A percentile compares a stretch with the other conserved stretches of the same genome.
Conservation (phyloP, 2,888 invertebrate species). For the Uloborus plumipes region DNA sequence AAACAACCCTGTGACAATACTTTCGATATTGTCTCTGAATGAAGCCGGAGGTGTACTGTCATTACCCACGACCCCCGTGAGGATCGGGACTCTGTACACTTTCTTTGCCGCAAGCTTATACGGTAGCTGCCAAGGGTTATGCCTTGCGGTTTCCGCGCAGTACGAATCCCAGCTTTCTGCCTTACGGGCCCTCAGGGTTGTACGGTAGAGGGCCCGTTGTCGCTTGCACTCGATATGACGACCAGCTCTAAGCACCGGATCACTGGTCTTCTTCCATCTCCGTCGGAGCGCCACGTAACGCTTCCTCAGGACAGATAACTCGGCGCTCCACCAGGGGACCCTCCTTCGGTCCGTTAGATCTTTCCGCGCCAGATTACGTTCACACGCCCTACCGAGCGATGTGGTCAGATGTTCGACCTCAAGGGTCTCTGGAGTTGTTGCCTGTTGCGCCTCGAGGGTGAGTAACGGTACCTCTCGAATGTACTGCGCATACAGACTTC, state of each 20-base stretch:
- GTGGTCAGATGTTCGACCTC: not conserved
- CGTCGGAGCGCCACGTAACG: not conserved
- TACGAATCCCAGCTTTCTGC: not conserved
- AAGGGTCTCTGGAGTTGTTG: not conserved
- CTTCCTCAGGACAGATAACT: not conserved
- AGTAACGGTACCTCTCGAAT: not conserved
- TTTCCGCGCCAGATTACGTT: too few relatives aligned
- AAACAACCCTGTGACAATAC: not conserved
- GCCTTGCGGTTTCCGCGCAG: not conserved
- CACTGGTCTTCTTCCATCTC: not conserved
- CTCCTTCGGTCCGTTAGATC: not conserved
- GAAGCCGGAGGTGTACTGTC: not conserved
- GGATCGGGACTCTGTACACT: not conserved
- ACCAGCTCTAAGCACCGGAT: too few relatives aligned
- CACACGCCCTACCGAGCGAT: not conserved
- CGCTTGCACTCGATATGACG: too few relatives aligned
- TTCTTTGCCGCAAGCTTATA: not conserved
- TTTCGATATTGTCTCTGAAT: not conserved
- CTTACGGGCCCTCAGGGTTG: not conserved
- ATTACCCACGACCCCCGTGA: not conserved
- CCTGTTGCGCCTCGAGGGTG: too few relatives aligned
- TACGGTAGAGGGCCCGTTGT: too few relatives aligned
- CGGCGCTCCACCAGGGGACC: not conserved
- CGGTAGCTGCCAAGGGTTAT: not conserved
- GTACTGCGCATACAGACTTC: not conserved